Evolutionary conservation across 2,113 vertebrate genomes (phyloP), one percentile per base, ranked within the genome.

Genomic region (Anolis sagrei): DNA sequence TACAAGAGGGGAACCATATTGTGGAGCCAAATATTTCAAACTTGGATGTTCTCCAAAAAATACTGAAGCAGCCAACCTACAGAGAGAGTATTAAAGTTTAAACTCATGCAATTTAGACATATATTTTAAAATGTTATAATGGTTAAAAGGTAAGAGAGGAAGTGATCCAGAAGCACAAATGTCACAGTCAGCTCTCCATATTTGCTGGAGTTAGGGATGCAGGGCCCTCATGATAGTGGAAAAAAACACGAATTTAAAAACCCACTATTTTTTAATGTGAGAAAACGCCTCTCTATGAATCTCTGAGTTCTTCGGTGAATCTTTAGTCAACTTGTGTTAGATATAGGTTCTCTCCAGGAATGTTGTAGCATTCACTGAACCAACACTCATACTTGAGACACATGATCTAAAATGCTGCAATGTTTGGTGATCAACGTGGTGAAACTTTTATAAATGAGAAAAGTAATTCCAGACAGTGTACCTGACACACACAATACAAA

Each of bases 1-100:
- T 9, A 34, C 1, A 8, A 32, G 85, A 32, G 0, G 1, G 74
- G 80, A 34, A 84, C 25, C 36, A 73, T 10, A 7, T 79, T 88
- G 79, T 81, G 79, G 14, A 82, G 73, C 23, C 74, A 81, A 74
- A 1, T 23, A 88, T 51, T 75, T 87, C 1, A 72, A 51, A 79
- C 69, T 54, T 79, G 64, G 32, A 16, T 21, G 76, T 80, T 54
- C 84, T 29, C 87, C 62, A 19, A 39, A 48, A 18, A 62, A 62
- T 62, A 79, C 10, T 79, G 51, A 72, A 85, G 34, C 14, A 85
- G 75, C 14, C 44, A 69, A 68, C 49, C 14, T 84, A 69, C 48
- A 54, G 23, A 77, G 2, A 48, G 23, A 29, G 25, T 78, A 3
- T 70, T 58, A 76, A 68, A 68, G 25, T 39, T 23, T 39, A 25